These are phyloP conservation scores for Diplogasteroides magnus DNA, from an alignment of 1,140 invertebrate species.

Conservation along the genomic window DNA sequence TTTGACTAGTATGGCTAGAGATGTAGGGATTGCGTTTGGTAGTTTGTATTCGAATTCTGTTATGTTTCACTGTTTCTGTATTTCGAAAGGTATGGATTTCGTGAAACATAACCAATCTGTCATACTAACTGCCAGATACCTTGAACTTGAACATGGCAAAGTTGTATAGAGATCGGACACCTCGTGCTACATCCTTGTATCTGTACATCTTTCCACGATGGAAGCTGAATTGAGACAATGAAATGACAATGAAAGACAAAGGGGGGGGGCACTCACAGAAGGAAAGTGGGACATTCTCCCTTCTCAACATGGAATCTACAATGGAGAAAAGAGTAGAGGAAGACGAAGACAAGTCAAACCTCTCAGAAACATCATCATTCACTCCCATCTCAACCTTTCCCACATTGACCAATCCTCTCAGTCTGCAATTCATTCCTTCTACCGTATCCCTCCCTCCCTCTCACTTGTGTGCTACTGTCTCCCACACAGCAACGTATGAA, in stretches of 20 bases:
- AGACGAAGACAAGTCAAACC: too few species aligned
- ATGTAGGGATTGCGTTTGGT: too few species aligned
- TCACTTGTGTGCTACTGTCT: conserved; percentile 55
- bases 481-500: conserved; percentile 48
- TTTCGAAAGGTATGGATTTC: too few species aligned
- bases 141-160: conserved; percentile 55
- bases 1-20: too few species aligned
- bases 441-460: conserved; percentile 3
- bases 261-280: conserved; percentile 39
- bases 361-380: conserved; percentile 52
- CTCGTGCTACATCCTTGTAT: conserved; percentile 52
- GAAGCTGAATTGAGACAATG: conserved; percentile 32
- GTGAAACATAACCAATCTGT: too few species aligned
- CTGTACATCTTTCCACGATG: conserved; percentile 56
- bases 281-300: conserved; percentile 51
- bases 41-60: too few species aligned
- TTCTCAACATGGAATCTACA: conserved; percentile 47
- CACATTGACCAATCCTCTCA: conserved; percentile 51
- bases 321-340: too few species aligned
- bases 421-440: conserved; percentile 25
- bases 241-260: background rate
- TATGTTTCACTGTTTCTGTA: too few species aligned
- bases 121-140: conserved; percentile 31
- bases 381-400: conserved; percentile 52
- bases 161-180: conserved; percentile 44